These are phyloP conservation scores for Nymphalis polychloros DNA, from an alignment of 2,888 invertebrate genomes.

Conservation along the genomic window DNA sequence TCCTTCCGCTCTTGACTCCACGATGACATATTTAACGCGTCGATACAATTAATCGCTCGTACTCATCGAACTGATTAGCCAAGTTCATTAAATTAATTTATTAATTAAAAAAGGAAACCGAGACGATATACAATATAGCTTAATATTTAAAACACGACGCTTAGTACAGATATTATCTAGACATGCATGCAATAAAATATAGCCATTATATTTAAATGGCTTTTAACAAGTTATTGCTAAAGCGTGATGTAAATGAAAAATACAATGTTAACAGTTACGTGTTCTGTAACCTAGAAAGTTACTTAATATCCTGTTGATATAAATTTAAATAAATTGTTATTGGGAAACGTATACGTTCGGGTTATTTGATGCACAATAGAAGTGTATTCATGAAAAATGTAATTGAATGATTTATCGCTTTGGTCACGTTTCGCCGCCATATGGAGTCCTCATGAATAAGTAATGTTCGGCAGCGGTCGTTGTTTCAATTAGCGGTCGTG, in stretches of 20 bases:
- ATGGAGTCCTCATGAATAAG: constrained; percentile 81
- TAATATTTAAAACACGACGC: constrained; percentile 33
- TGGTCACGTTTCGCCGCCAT: constrained; percentile 77
- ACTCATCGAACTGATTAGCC: constrained; percentile 7
- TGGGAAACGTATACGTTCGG: not conserved
- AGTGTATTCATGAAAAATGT: constrained; percentile 71
- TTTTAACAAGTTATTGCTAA: constrained; percentile 39
- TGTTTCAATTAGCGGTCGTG: constrained; percentile 81
- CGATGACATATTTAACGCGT: constrained; percentile 42
- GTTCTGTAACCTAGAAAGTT: constrained; percentile 27
- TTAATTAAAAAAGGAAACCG: not conserved
- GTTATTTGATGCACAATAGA: constrained; percentile 18
- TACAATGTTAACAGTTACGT: constrained; percentile 30
- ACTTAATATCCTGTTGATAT: constrained; percentile 19
- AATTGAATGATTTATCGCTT: constrained; percentile 79
- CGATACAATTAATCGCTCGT: constrained; percentile 25
- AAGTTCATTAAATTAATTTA: constrained; percentile 5
- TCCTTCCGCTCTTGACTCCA: constrained; percentile 38
- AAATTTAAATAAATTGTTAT: constrained; percentile 16
- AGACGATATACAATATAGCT: constrained; percentile 12
- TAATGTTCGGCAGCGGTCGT: constrained; percentile 77
- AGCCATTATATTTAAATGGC: constrained; percentile 35
- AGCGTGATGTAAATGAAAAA: constrained; percentile 40
- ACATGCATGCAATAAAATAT: constrained; percentile 34
- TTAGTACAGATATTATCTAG: constrained; percentile 29